phyloP scores from a whole-genome alignment of 2,113 vertebrate species.

The Pimephales promelas region DNA sequence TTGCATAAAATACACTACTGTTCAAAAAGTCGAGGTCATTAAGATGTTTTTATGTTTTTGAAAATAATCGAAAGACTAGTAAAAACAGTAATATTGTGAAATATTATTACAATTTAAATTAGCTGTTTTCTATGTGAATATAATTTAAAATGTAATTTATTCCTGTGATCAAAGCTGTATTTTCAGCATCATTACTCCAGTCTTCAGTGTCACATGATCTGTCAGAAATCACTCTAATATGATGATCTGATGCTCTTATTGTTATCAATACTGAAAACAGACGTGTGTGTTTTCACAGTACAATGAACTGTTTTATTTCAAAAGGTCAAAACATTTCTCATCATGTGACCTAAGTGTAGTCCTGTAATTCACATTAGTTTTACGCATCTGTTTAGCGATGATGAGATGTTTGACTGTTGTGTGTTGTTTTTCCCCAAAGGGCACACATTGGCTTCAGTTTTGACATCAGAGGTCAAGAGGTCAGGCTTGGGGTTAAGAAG shows the following conservation, averaged over 20 bases:
- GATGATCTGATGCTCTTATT: neutral
- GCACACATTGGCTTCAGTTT: neutral
- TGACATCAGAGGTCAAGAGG: constrained; percentile 21
- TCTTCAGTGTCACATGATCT: too few species aligned
- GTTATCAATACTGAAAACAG: neutral
- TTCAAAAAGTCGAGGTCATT: neutral
- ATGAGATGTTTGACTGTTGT: too few species aligned
- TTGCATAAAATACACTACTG: neutral
- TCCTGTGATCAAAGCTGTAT: neutral
- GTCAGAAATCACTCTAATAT: neutral
- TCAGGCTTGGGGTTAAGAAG: constrained; percentile 21
- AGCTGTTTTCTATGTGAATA: neutral
- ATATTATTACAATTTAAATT: neutral
- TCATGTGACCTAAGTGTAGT: neutral
- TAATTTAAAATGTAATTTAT: neutral
- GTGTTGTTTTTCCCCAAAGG: too few species aligned
- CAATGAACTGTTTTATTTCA: constrained; percentile 15
- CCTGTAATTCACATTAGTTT: neutral
- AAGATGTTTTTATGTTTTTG: too few species aligned
- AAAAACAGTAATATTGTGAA: neutral
- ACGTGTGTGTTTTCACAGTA: neutral
- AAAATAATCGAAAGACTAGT: too few species aligned
- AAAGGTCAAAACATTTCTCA: neutral
- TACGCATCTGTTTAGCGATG: neutral
- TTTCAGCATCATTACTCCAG: neutral